Evolutionary conservation across 2,888 invertebrate genomes (phyloP), one percentile per base, ranked within the genome.

Genomic region (Synergus japonicus): DNA sequence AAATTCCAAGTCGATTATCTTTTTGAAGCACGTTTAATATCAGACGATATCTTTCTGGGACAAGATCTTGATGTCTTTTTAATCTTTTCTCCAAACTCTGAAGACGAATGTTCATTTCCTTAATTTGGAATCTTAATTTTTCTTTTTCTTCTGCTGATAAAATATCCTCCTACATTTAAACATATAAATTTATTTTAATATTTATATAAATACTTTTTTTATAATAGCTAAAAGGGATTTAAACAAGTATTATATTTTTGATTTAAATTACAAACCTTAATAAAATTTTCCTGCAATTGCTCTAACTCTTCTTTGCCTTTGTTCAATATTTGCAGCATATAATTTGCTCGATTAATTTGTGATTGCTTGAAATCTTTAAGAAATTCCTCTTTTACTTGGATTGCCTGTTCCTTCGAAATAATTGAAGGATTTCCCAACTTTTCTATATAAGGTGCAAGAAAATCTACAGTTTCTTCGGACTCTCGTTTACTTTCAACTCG

Each of bases 281-380:
- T 92, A 84, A 95, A 94, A 94, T 94, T 94, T 5, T 93, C 88
- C 80, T 95, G 94, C 86, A 94, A 94, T 5, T 91, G 92, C 82
- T 94, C 93, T 80, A 95, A 92, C 82, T 93, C 93, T 0, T 91
- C 80, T 77, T 93, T 93, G 76, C 93, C 90, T 93, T 93, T 93
- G 85, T 96, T 95, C 88, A 95, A 96, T 83, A 94, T 93, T 41
- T 93, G 93, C 85, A 96, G 95, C 41, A 97, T 94, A 54, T 94
- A 91, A 82, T 94, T 94, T 18, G 96, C 95, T 63, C 96, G 92
- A 0, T 93, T 93, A 5, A 96, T 92, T 82, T 95, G 93, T 49
- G 94, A 93, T 0, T 94, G 92, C 87, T 95, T 95, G 85, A 96
- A 95, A 88, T 96, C 96, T 77, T 93, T 93, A 64, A 97, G 91